phyloP scores from a whole-genome alignment of 2,888 invertebrate genomes.

The Agriopis leucophaearia region DNA sequence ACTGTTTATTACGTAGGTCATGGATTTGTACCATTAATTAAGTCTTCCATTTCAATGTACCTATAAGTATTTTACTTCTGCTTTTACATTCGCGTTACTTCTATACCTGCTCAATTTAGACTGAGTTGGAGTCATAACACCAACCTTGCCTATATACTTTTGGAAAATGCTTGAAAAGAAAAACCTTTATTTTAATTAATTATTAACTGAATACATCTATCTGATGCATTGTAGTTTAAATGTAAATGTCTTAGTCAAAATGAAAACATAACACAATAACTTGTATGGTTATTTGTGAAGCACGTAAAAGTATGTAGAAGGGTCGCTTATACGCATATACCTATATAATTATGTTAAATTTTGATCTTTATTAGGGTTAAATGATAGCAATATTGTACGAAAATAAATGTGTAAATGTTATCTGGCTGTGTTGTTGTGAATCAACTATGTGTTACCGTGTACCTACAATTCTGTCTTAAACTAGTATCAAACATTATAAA shows the following conservation, averaged over 20 bases:
- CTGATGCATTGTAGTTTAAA: constrained; percentile 1
- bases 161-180: constrained; percentile 7
- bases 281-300: constrained; percentile 25
- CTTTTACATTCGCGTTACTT: constrained; percentile 58
- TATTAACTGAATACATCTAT: constrained; percentile 15
- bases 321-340: constrained; percentile 7
- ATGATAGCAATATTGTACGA: constrained; percentile 23
- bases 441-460: constrained; percentile 21
- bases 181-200: background rate
- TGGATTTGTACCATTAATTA: constrained; percentile 79
- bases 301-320: constrained; percentile 8
- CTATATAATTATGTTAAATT: constrained; percentile 19
- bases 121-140: constrained; percentile 61
- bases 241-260: background rate
- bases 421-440: constrained; percentile 40
- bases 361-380: constrained; percentile 27
- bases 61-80: constrained; percentile 68
- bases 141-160: constrained; percentile 41
- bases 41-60: constrained; percentile 83
- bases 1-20: constrained; percentile 66
- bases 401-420: constrained; percentile 33
- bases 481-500: constrained; percentile 9
- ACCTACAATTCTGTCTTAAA: constrained; percentile 7
- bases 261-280: constrained; percentile 4
- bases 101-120: constrained; percentile 71